Evolutionary conservation across 2,888 invertebrate species (phyloP).

Genomic region (Hydropsyche betteni): DNA sequence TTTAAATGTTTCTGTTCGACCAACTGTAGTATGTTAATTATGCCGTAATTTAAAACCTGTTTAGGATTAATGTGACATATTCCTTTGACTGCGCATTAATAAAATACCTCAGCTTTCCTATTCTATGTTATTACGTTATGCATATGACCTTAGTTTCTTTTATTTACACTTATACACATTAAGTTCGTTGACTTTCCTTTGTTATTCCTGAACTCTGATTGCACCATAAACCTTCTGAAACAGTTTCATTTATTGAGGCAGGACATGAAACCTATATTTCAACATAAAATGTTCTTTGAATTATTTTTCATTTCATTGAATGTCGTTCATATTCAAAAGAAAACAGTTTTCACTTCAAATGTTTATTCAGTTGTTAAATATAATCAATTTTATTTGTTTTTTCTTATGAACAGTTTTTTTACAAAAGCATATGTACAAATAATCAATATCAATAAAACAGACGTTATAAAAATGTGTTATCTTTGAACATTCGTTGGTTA

Average conservation of each 20-base stretch:
- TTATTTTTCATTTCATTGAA: too few species aligned
- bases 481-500: too few species aligned
- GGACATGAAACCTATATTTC: neutral
- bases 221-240: constrained; percentile 2
- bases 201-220: constrained; percentile 18
- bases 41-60: constrained; percentile 10
- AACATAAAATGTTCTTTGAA: too few species aligned
- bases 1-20: constrained; percentile 10
- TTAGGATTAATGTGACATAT: neutral
- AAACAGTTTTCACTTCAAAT: too few species aligned
- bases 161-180: neutral
- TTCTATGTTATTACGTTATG: neutral
- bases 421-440: too few species aligned
- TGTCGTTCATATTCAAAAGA: too few species aligned
- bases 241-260: neutral
- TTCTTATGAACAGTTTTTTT: too few species aligned
- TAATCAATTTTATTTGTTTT: too few species aligned
- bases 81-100: constrained; percentile 13
- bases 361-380: too few species aligned
- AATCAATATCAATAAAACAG: too few species aligned
- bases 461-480: too few species aligned
- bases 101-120: neutral
- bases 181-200: constrained; percentile 27
- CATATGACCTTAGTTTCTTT: constrained; percentile 22
- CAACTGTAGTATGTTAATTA: neutral